Conservation (phyloP, 1,140 invertebrate species). For the Cydia amplana region DNA sequence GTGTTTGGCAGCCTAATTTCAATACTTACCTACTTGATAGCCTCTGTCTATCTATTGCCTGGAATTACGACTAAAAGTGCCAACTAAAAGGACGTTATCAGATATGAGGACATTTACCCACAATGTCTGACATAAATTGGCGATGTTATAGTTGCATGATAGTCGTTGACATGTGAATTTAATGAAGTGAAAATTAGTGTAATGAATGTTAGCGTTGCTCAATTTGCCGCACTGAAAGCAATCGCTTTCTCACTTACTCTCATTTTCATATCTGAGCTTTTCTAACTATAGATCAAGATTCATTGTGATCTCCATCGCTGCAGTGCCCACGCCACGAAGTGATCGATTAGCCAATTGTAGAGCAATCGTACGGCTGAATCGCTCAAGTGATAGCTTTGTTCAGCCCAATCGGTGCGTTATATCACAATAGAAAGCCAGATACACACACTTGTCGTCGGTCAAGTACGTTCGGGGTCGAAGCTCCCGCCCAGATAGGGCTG, state of each 20-base stretch:
- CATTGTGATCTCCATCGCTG: background rate
- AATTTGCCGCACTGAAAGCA: background rate
- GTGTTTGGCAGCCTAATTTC: no score
- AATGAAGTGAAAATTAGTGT: no score
- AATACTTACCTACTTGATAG: no score
- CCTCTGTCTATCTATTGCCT: no score
- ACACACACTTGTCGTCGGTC: constrained; percentile 27
- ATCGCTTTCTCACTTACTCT: background rate
- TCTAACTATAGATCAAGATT: background rate
- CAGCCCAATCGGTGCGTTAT: constrained; percentile 26
- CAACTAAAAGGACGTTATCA: no score
- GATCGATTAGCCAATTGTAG: constrained; percentile 29
- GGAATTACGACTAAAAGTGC: no score
- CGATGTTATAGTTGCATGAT: no score
- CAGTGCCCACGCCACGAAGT: background rate
- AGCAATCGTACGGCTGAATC: constrained; percentile 3
- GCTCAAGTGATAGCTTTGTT: constrained; percentile 26
- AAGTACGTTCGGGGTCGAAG: constrained; percentile 25
- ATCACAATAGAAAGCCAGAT: constrained; percentile 29
- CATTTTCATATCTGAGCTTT: background rate
- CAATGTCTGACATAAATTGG: no score
- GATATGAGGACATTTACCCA: no score
- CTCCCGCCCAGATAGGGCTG: constrained; percentile 13
- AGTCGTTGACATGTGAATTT: no score
- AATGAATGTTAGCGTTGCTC: no score